These are phyloP conservation scores for Ylistrum balloti DNA, from an alignment of 1,140 invertebrate genomes.

Conservation along the genomic window DNA sequence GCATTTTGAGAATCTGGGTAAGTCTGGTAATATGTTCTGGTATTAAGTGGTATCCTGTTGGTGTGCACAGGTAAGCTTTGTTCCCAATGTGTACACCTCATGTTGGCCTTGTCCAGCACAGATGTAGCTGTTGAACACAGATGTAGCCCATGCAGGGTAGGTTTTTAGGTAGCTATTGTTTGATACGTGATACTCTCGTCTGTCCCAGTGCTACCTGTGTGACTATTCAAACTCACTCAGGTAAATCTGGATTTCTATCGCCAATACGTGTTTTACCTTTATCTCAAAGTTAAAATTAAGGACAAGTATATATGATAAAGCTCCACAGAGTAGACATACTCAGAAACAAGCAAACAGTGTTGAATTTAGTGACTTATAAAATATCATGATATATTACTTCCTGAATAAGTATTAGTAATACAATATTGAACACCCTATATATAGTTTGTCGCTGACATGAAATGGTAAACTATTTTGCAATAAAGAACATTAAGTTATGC, in stretches of 20 bases:
- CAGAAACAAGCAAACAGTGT: not conserved
- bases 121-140: slow-evolving; percentile 14
- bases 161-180: slow-evolving; percentile 31
- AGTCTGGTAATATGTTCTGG: not conserved
- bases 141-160: slow-evolving; percentile 3
- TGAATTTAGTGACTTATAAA: slow-evolving; percentile 2
- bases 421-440: not conserved
- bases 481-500: not conserved
- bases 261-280: not conserved
- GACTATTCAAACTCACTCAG: slow-evolving; percentile 24
- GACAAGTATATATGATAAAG: slow-evolving; percentile 21
- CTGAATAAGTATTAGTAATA: not conserved
- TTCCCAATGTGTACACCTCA: not conserved
- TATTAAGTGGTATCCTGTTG: not conserved
- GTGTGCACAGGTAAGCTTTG: slow-evolving; percentile 32
- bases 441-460: not conserved
- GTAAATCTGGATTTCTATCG: slow-evolving; percentile 9
- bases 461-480: not conserved
- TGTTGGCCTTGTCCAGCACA: slow-evolving; percentile 22
- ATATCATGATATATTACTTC: not conserved
- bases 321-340: not conserved
- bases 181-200: not conserved
- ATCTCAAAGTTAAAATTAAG: slow-evolving; percentile 6
- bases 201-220: slow-evolving; percentile 18
- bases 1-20: not conserved